phyloP scores from a whole-genome alignment of 1,140 invertebrate genomes.

The Drosophila lacteicornis region DNA sequence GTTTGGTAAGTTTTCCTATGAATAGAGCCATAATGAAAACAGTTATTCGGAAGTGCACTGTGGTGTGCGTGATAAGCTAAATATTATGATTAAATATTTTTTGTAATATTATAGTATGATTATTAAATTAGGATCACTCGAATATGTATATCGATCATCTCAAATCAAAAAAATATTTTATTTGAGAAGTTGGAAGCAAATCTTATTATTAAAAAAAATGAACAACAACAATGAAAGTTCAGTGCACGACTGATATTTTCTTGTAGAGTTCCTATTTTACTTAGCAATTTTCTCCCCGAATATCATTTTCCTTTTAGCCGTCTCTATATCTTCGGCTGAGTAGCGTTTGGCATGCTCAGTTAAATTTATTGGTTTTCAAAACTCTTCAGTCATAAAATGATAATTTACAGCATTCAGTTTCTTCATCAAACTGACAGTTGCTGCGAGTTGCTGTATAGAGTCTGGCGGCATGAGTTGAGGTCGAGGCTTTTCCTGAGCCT shows the following conservation, averaged over 20 bases:
- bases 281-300: constrained; percentile 14
- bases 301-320: constrained; percentile 22
- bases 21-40: constrained; percentile 68
- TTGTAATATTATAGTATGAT: neutral
- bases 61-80: neutral
- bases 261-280: constrained; percentile 22
- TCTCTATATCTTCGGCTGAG: constrained; percentile 14
- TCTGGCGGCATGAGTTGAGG: constrained; percentile 13
- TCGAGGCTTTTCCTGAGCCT: constrained; percentile 20
- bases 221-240: neutral
- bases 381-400: constrained; percentile 78
- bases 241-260: constrained; percentile 10
- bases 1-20: constrained; percentile 62
- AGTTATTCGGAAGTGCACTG: constrained; percentile 40
- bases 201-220: too few relatives aligned
- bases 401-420: constrained; percentile 81
- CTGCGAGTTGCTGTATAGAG: constrained; percentile 29
- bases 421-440: constrained; percentile 66
- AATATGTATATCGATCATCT: neutral
- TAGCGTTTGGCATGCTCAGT: constrained; percentile 30
- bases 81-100: neutral
- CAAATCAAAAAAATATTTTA: neutral
- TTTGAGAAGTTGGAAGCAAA: too few relatives aligned
- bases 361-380: constrained; percentile 78
- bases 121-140: too few relatives aligned